Evolutionary conservation across 30 jellyfish, hydroid and myxozoan species (phyloP).

Genomic region (Turritopsis rubra): DNA sequence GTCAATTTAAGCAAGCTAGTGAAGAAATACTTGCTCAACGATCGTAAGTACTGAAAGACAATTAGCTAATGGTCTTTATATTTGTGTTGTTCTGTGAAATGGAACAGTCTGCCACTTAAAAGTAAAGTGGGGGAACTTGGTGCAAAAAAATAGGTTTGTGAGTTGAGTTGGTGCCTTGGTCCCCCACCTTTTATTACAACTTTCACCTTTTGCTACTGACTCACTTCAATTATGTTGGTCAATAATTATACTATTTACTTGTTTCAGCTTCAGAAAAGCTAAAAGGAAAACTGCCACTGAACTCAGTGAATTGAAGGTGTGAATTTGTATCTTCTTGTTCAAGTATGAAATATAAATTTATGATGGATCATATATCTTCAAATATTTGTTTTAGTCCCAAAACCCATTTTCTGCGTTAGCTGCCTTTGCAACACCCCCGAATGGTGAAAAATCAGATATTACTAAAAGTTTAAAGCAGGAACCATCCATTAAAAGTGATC

Average conservation of each 20-base stretch:
- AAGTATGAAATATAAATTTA: neutral
- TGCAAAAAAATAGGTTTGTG: too few relatives aligned
- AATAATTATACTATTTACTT: too few relatives aligned
- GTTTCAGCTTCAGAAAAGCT: neutral
- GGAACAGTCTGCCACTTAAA: too few relatives aligned
- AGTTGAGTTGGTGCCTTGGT: too few relatives aligned
- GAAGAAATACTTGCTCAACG: constrained; percentile 54
- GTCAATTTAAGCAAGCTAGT: constrained; percentile 45
- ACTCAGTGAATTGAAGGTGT: neutral
- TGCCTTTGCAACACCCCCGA: neutral
- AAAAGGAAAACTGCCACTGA: neutral
- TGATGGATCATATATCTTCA: too few relatives aligned
- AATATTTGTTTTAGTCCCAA: neutral
- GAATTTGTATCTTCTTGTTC: neutral
- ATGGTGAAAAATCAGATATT: neutral
- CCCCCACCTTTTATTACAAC: too few relatives aligned
- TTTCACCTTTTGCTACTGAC: too few relatives aligned
- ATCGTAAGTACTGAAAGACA: constrained; percentile 30
- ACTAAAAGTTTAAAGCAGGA: neutral
- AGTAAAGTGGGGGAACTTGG: too few relatives aligned
- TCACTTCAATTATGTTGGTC: too few relatives aligned
- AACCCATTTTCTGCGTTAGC: neutral
- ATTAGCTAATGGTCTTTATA: too few relatives aligned
- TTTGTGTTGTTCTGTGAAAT: too few relatives aligned
- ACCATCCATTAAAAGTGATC: neutral